Percentiles rank a stretch among this genome's conserved stretches.
These are phyloP conservation scores for Coelogynopora nodosa DNA, from an alignment of 2,888 invertebrate species.

Conservation along the genomic window DNA sequence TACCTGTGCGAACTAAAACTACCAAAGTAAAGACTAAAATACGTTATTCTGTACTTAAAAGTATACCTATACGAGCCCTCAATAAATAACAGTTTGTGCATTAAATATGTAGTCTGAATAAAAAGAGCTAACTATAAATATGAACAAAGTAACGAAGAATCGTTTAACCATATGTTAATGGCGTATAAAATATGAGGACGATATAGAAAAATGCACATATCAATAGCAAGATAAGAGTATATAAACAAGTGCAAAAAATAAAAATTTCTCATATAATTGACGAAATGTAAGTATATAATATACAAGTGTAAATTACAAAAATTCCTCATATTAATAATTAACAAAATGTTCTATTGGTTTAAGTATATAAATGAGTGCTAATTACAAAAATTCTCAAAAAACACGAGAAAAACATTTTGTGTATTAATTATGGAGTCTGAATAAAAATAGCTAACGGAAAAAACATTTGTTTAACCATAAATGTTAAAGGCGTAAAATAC, in stretches of 20 bases:
- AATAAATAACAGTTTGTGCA: constrained; percentile 27
- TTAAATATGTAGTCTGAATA: constrained; percentile 31
- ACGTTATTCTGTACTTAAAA: constrained; percentile 31
- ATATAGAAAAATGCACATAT: constrained; percentile 31
- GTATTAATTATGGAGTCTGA: constrained; percentile 31
- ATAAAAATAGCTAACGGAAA: constrained; percentile 28
- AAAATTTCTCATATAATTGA: constrained; percentile 22
- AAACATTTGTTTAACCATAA: constrained; percentile 31
- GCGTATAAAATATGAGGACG: constrained; percentile 28
- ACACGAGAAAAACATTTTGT: constrained; percentile 31
- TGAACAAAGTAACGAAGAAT: constrained; percentile 29
- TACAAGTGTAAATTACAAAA: constrained; percentile 31
- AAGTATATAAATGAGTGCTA: constrained; percentile 31
- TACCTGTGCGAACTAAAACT: constrained; percentile 31
- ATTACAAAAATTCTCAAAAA: constrained; percentile 31
- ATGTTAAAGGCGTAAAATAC: constrained; percentile 31
- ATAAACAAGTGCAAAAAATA: constrained; percentile 31
- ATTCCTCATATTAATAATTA: constrained; percentile 31
- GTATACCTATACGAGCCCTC: constrained; percentile 31
- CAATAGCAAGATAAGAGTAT: constrained; percentile 31
- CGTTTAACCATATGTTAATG: constrained; percentile 31
- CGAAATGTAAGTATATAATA: constrained; percentile 31
- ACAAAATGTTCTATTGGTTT: constrained; percentile 31
- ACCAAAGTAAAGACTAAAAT: constrained; percentile 30
- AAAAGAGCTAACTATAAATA: constrained; percentile 28